Evolutionary conservation across 2,888 invertebrate species (phyloP).

Genomic region (Lomographa bimaculata): DNA sequence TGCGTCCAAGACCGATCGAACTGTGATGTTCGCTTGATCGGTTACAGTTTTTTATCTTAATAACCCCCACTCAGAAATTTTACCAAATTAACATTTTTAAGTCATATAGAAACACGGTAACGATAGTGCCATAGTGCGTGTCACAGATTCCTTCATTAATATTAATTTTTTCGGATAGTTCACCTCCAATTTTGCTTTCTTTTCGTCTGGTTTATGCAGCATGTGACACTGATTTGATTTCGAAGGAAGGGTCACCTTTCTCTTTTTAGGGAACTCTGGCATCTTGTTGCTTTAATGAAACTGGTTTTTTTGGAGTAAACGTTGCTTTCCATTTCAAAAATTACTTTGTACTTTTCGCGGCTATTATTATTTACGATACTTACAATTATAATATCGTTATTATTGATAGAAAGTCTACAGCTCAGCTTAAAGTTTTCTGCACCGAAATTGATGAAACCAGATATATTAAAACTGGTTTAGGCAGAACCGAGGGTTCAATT

Average conservation of each 20-base stretch:
- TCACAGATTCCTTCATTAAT: slow-evolving; percentile 67
- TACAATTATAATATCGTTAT: slow-evolving; percentile 3
- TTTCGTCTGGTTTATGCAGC: slow-evolving; percentile 51
- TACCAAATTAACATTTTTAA: slow-evolving; percentile 70
- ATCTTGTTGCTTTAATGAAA: no score
- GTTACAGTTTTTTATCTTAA: slow-evolving; percentile 77
- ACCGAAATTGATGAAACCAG: slow-evolving; percentile 6
- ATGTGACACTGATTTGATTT: slow-evolving; percentile 32
- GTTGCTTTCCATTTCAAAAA: no score
- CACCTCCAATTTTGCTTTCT: slow-evolving; percentile 57
- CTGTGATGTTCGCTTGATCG: slow-evolving; percentile 68
- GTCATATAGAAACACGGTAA: slow-evolving; percentile 57
- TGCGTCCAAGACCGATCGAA: slow-evolving; percentile 62
- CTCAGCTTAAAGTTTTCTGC: slow-evolving; percentile 6
- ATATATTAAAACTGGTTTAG: slow-evolving; percentile 17
- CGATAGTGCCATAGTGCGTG: slow-evolving; percentile 69
- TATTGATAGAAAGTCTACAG: slow-evolving; percentile 18
- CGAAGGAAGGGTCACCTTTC: slow-evolving; percentile 25
- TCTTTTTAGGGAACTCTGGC: slow-evolving; percentile 16
- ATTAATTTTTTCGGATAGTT: slow-evolving; percentile 64
- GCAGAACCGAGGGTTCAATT: slow-evolving; percentile 16
- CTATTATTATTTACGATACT: no score
- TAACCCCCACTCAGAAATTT: slow-evolving; percentile 66
- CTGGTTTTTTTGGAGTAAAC: no score
- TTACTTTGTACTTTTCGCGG: no score